Conservation (phyloP, 2,888 invertebrate genomes). For the Eremobia ochroleuca region DNA sequence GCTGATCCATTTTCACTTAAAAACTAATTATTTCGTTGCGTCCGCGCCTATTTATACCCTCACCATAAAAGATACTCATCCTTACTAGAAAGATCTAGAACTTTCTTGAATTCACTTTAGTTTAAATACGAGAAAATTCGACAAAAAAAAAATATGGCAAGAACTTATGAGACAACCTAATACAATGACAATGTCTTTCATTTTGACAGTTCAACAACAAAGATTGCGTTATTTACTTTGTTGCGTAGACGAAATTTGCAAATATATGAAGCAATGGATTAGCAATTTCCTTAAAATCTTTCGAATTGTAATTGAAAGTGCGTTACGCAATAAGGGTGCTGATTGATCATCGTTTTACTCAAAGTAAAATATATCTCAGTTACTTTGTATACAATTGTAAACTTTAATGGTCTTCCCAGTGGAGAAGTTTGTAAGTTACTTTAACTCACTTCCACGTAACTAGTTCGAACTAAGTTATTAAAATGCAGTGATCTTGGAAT, state of each 20-base stretch:
- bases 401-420: conserved; percentile 37
- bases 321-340: background rate
- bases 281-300: background rate
- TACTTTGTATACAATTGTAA: conserved; percentile 44
- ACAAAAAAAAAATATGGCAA: too few species aligned
- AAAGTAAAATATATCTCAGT: conserved; percentile 43
- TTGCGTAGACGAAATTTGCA: background rate
- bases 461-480: conserved; percentile 51
- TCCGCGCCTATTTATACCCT: too few species aligned
- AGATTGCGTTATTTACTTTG: background rate
- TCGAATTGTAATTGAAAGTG: background rate
- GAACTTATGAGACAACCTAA: too few species aligned
- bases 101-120: too few species aligned
- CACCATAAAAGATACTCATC: too few species aligned
- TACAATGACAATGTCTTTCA: background rate
- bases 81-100: too few species aligned
- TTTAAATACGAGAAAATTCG: too few species aligned
- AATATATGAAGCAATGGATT: background rate
- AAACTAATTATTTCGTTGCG: too few species aligned
- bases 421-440: conserved; percentile 37
- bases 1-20: too few species aligned
- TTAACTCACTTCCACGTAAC: conserved; percentile 38
- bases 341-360: conserved; percentile 11
- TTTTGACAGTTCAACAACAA: background rate
- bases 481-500: conserved; percentile 45